A percentile compares a stretch with the other conserved stretches of the same genome.
Conservation (phyloP, 2,113 vertebrate genomes). For the Takifugu bimaculatus region DNA sequence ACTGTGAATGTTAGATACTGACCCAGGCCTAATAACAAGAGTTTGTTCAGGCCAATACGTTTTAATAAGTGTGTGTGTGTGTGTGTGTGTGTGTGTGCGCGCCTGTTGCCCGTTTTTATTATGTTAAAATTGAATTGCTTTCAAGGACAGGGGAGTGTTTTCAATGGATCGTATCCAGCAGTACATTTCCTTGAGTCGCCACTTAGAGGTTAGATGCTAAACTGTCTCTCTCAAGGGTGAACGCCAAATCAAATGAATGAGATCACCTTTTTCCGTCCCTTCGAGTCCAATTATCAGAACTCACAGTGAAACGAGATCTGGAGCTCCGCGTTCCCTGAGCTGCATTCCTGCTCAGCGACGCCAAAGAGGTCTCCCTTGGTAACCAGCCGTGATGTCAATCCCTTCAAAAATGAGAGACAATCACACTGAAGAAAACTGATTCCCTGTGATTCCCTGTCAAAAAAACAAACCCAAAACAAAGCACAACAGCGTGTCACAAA, state of each 20-base stretch:
- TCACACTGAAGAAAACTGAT: no score
- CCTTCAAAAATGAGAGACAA: no score
- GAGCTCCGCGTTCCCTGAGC: background rate
- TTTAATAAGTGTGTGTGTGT: no score
- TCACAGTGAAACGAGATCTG: background rate
- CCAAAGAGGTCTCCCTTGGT: no score
- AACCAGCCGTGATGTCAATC: no score
- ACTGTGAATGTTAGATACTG: no score
- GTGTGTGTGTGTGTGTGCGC: no score
- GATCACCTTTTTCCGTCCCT: background rate
- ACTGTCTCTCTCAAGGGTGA: conserved; percentile 26
- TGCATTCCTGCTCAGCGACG: background rate
- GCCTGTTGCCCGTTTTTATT: background rate
- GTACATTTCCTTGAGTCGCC: conserved; percentile 26
- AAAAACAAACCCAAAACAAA: no score
- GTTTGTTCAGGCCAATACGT: no score
- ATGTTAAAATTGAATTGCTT: conserved; percentile 10
- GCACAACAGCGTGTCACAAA: no score
- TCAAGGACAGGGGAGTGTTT: conserved; percentile 24
- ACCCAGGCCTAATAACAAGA: no score
- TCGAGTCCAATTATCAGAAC: conserved; percentile 11
- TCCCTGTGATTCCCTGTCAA: no score
- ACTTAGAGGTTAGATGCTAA: conserved; percentile 35
- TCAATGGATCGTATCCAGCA: conserved; percentile 4
- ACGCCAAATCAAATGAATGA: conserved; percentile 28